Evolutionary conservation across 2,888 invertebrate genomes (phyloP), one percentile per base, ranked within the genome.

Genomic region (Dilophus febrilis): DNA sequence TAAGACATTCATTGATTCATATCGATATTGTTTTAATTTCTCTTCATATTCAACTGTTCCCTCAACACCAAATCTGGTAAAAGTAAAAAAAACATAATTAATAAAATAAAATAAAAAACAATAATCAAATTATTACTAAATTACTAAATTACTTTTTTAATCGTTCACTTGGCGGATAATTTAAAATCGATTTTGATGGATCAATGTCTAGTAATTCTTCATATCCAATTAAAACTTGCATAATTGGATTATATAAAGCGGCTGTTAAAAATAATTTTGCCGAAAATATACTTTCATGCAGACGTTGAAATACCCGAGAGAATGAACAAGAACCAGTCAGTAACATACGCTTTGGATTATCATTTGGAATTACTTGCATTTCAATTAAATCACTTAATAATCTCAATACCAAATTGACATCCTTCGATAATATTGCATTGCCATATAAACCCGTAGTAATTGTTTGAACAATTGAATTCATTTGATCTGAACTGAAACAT

Each of bases 201-300:
- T 95, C 92, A 28, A 91, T 77, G 56, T 95, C 94, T 38, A 94
- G 70, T 61, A 84, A 87, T 62, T 79, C 78, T 55, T 94, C 91
- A 53, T 88, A 88, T 49, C 88, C 87, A 58, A 85, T 84, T 30
- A 97, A 67, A 34, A 95, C 72, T 40, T 81, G 74, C 75, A 94
- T 83, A 37, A 97, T 81, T 0, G 97, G 92, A 34, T 79, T 80
- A 59, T 91, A 85, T 11, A 97, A 68, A 1, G 92, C 86, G 2
- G 92, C 86, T 3, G 90, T 83, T 17, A 98, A 71, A 64, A 95
- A 97, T 51, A 92, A 75, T 50, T 91, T 84, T 1, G 92, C 87
- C 1, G 91, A 83, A 50, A 87, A 81, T 50, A 92, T 72, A 1
- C 83, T 82, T 53, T 95, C 95, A 38, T 84, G 83, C 54, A 91